Evolutionary conservation across 2,888 invertebrate species (phyloP).

Genomic region (Scaeva pyrastri): DNA sequence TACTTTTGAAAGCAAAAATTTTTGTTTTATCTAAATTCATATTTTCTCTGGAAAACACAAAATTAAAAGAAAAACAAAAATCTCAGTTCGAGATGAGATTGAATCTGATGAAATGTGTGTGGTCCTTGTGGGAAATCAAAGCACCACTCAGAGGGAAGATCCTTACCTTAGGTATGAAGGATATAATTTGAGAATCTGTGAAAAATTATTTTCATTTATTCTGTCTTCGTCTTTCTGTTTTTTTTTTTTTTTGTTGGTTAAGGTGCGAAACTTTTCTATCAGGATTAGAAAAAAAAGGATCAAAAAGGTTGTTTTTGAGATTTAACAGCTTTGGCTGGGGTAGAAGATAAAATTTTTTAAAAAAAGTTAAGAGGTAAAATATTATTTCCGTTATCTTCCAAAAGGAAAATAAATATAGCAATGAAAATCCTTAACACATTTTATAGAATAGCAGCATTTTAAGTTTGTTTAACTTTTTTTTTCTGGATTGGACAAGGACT

Average conservation of each 20-base stretch:
- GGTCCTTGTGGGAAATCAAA: slow-evolving; percentile 13
- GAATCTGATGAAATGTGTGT: slow-evolving; percentile 10
- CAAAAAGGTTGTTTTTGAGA: background rate
- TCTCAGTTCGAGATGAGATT: slow-evolving; percentile 2
- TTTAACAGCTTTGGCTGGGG: background rate
- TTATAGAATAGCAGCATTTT: background rate
- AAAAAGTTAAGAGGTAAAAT: background rate
- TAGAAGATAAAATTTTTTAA: background rate
- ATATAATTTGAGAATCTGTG: slow-evolving; percentile 4
- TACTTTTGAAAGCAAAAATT: slow-evolving; percentile 12
- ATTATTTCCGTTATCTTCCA: background rate
- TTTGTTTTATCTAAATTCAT: background rate
- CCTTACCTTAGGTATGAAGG: background rate
- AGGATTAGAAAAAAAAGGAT: background rate
- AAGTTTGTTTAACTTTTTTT: background rate
- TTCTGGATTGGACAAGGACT: background rate
- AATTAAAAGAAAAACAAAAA: background rate
- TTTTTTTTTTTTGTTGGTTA: background rate
- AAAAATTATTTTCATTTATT: slow-evolving; percentile 6
- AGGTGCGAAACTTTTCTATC: background rate
- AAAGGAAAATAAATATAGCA: background rate
- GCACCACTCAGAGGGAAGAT: background rate
- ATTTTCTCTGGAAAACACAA: background rate
- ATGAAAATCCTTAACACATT: background rate
- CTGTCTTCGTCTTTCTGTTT: no score